Evolutionary conservation across 2,888 invertebrate genomes (phyloP).

Genomic region (Chrysolina americana): DNA sequence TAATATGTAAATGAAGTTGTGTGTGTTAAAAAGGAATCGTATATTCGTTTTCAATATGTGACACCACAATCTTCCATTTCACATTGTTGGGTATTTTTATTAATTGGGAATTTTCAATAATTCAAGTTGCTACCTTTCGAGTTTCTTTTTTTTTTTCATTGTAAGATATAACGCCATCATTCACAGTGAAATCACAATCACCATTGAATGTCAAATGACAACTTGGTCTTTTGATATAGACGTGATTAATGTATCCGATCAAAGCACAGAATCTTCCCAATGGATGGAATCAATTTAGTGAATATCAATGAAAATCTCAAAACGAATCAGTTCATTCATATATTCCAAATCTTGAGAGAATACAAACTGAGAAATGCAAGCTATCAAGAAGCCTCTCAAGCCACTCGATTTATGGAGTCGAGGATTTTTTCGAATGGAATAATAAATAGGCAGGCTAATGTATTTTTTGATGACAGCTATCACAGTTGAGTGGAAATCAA

Average conservation of each 20-base stretch:
- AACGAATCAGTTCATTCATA: not conserved
- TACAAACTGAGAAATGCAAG: not conserved
- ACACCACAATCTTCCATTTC: too few species aligned
- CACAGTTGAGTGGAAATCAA: conserved; percentile 1
- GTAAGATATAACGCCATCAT: too few species aligned
- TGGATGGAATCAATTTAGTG: not conserved
- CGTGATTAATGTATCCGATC: not conserved
- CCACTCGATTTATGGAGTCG: not conserved
- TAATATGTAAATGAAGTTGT: too few species aligned
- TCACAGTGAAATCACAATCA: too few species aligned
- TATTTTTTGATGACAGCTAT: not conserved
- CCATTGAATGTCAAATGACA: not conserved
- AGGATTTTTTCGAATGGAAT: not conserved
- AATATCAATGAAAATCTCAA: not conserved
- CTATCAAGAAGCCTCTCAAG: not conserved
- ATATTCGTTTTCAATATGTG: too few species aligned
- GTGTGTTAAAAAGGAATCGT: too few species aligned
- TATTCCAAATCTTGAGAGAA: not conserved
- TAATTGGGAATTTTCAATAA: too few species aligned
- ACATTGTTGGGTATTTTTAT: too few species aligned
- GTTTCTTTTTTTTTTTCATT: too few species aligned
- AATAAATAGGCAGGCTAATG: not conserved
- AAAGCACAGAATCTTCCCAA: not conserved
- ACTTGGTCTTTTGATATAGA: not conserved
- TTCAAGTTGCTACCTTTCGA: too few species aligned